Conservation (phyloP, 2,113 vertebrate species). For the Rissa tridactyla region DNA sequence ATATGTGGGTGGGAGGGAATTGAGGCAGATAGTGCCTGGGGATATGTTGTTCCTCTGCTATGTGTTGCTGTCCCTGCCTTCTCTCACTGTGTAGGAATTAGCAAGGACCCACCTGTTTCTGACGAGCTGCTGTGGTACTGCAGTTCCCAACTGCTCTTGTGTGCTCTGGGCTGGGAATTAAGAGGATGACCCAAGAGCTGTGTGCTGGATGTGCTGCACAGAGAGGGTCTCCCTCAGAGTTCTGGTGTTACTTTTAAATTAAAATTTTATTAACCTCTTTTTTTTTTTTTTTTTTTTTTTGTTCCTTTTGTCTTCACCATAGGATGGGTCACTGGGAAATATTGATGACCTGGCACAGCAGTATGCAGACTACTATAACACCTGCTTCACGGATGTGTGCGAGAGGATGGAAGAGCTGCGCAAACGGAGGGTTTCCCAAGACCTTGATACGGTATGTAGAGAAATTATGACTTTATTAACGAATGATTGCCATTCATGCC, state of each 20-base stretch:
- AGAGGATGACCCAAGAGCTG: not conserved
- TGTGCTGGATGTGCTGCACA: not conserved
- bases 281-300: not conserved
- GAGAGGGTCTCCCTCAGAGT: not conserved
- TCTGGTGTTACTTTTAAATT: not conserved
- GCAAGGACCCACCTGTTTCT: not conserved
- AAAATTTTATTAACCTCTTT: not conserved
- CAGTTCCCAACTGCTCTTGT: not conserved
- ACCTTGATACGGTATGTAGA: slow-evolving; percentile 86
- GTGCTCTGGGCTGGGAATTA: not conserved
- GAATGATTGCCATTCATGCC: not conserved
- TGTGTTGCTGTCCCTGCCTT: not conserved
- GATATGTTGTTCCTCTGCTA: not conserved
- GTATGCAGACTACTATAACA: slow-evolving; percentile 97
- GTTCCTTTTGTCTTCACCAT: not conserved
- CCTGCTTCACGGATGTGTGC: slow-evolving; percentile 91
- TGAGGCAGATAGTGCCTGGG: not conserved
- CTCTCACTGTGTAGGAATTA: not conserved
- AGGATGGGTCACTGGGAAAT: slow-evolving; percentile 97
- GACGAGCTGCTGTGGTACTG: not conserved
- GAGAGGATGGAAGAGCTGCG: slow-evolving; percentile 98
- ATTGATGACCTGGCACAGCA: slow-evolving; percentile 97
- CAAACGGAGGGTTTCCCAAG: slow-evolving; percentile 89
- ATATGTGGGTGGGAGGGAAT: not conserved
- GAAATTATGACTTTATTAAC: not conserved